Conservation (phyloP, 2,888 invertebrate species). For the Macrosoma leucophasiata region DNA sequence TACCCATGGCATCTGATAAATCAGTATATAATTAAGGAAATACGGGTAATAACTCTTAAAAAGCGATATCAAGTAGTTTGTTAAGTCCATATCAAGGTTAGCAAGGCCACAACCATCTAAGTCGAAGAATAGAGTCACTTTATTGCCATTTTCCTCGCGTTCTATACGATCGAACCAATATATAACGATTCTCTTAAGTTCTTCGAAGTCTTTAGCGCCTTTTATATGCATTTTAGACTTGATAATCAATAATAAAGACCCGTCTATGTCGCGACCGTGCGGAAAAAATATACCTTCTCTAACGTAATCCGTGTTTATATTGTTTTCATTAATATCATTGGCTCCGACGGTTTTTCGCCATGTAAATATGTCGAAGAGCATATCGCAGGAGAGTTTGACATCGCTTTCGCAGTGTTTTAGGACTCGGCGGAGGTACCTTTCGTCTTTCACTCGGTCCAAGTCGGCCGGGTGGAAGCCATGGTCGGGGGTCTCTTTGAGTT, state of each 20-base stretch:
- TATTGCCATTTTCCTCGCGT: slow-evolving; percentile 83
- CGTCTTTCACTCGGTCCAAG: slow-evolving; percentile 78
- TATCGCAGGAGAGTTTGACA: slow-evolving; percentile 76
- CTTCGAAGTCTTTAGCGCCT: slow-evolving; percentile 83
- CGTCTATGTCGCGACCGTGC: slow-evolving; percentile 87
- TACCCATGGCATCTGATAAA: slow-evolving; percentile 97
- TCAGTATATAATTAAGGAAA: slow-evolving; percentile 90
- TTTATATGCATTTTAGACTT: slow-evolving; percentile 88
- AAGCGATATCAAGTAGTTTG: slow-evolving; percentile 88
- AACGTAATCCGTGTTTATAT: slow-evolving; percentile 80
- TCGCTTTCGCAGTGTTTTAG: slow-evolving; percentile 82
- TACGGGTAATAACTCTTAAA: slow-evolving; percentile 93
- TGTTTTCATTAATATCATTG: slow-evolving; percentile 82
- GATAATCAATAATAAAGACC: slow-evolving; percentile 84
- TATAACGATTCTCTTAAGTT: slow-evolving; percentile 86
- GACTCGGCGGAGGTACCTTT: slow-evolving; percentile 82
- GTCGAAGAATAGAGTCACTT: slow-evolving; percentile 91
- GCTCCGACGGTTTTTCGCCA: slow-evolving; percentile 86
- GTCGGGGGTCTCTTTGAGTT: slow-evolving; percentile 28
- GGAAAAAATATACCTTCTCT: slow-evolving; percentile 85
- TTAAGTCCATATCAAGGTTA: slow-evolving; percentile 95
- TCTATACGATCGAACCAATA: slow-evolving; percentile 91
- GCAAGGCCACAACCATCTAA: slow-evolving; percentile 90
- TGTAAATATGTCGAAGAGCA: slow-evolving; percentile 83
- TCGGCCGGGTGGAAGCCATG: slow-evolving; percentile 76